Evolutionary conservation across 2,888 invertebrate species (phyloP), one percentile per base, ranked within the genome.

Genomic region (Eucera pruinosa): DNA sequence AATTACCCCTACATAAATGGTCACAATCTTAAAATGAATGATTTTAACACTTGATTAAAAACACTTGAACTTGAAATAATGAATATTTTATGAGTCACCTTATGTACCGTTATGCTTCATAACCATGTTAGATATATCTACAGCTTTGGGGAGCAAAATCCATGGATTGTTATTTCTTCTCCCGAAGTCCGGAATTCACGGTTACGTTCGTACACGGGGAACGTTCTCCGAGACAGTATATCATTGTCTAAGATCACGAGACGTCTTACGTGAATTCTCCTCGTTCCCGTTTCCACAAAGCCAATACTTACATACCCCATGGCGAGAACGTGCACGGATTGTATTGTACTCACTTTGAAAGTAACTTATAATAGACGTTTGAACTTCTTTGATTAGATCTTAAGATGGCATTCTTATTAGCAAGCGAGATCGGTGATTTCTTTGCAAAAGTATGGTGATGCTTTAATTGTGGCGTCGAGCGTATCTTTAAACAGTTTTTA

Each of bases 281-380:
- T 60, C 60, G 78, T 74, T 57, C 64, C 50, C 74, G 55, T 68
- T 69, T 54, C 54, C 71, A 36, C 62, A 76, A 79, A 82, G 61
- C 71, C 62, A 60, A 79, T 68, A 71, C 81, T 70, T 71, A 68
- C 78, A 55, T 36, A 52, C 50, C 45, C 70, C 52, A 33, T 20
- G 55, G 36, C 50, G 52, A 47, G 43, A 74, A 82, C 73, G 74
- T 80, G 83, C 70, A 41, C 69, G 47, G 73, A 80, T 77, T 71
- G 45, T 54, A 39, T 39, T n/a, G 20, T 20, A 33, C 39, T 41
- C 30, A n/a, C 33, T 39, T 45, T n/a, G 4, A 39, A 30, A 30
- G 25, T n/a, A 18, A 33, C 43, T 27, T 36, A 36, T 58, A 41
- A 65, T 45, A 39, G 54, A 11, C 27, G 27, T 48, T 75, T 41